Base-by-base conservation (phyloP, 2,797 vertebrate genomes). In the Vespertilio murinus region DNA sequence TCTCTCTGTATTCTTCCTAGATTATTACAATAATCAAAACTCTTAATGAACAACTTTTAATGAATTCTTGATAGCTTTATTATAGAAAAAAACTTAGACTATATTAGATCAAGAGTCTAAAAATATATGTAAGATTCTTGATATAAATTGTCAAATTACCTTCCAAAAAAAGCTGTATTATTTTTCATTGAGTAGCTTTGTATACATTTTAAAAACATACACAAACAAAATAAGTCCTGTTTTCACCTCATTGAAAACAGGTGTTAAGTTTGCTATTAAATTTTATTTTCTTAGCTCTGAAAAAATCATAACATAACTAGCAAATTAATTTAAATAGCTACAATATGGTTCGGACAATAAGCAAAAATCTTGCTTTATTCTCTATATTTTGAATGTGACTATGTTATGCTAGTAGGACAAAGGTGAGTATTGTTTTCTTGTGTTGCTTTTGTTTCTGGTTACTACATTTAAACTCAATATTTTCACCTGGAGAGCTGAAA, bases 221-320 rank as follows among this genome's bases (percentile, higher is more conserved):
- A 90, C 3, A 56, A 93, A 20, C 3, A 18, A 74, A 78, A 45
- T 14, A 56, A 69, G 1, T 78, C 11, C 3, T 71, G 64, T 75
- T 71, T 16, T 47, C 4, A 23, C 25, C 3, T 88, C 22, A 73
- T 4, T 93, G 33, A 81, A 89, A 91, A 40, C 20, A 93, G 10
- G 4, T 33, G 16, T 67, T 71, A 25, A 8, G 4, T 52, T 73
- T 33, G 52, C 30, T 52, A 88, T 69, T 49, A 88, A 77, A 92
- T 92, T 79, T 78, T 65, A 74, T 74, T 84, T 94, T 88, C 42
- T 89, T n/a, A 84, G 5, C 28, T 65, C 28, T 74, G 59, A 73
- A 49, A 91, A 91, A 83, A 47, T 79, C 8, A 33, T 71, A 78
- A 30, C 35, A 89, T 69, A 88, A 8, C 17, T 71, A 67, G 35